Conservation (phyloP, 2,888 invertebrate species). For the Cephus pygmeus region DNA sequence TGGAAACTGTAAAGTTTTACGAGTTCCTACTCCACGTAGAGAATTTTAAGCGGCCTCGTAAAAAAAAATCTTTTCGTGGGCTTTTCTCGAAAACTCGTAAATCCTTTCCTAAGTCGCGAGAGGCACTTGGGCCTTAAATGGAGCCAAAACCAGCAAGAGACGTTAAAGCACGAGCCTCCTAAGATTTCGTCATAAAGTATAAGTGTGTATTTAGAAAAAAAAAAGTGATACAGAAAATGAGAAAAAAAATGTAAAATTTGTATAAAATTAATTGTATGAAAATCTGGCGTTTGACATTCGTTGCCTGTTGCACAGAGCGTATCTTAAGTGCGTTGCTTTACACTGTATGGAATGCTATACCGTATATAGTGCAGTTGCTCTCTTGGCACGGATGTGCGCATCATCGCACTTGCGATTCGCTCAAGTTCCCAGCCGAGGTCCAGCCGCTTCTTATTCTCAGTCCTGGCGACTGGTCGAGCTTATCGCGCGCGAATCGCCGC, state of each 20-base stretch:
- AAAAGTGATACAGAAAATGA: background rate
- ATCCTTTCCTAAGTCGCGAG: conserved; percentile 26
- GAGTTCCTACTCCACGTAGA: background rate
- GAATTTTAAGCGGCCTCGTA: conserved; percentile 42
- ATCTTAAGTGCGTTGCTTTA: background rate
- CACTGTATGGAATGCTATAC: background rate
- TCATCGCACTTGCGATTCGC: conserved; percentile 62
- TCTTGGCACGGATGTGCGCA: conserved; percentile 55
- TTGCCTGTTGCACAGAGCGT: background rate
- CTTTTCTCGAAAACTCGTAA: conserved; percentile 53
- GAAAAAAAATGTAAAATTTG: background rate
- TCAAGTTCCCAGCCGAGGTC: conserved; percentile 53
- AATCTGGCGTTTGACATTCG: background rate
- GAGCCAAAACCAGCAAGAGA: background rate
- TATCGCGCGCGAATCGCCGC: conserved; percentile 58
- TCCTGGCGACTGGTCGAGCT: conserved; percentile 43
- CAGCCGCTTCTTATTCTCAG: conserved; percentile 21
- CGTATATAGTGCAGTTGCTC: background rate
- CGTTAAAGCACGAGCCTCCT: background rate
- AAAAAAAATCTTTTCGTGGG: conserved; percentile 29
- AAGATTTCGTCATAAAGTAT: background rate
- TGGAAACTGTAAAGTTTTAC: background rate
- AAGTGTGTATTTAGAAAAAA: background rate
- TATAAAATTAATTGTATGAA: background rate
- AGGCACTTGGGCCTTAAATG: conserved; percentile 25